These are phyloP conservation scores for Oncorhynchus kisutch DNA, from an alignment of 2,113 vertebrate genomes.

Conservation along the genomic window DNA sequence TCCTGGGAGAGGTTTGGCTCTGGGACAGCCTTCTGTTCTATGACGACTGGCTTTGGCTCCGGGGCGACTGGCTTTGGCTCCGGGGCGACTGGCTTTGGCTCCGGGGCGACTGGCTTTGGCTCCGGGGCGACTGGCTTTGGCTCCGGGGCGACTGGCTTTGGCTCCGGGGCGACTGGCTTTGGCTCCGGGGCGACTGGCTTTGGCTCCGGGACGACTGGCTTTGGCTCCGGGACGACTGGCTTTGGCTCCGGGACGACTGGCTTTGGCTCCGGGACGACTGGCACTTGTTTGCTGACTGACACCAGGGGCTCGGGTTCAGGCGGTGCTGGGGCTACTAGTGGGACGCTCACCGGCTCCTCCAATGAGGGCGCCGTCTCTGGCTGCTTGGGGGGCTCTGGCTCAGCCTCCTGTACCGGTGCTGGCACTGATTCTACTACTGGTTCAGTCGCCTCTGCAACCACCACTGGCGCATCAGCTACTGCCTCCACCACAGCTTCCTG, in stretches of 20 bases:
- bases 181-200: too few relatives aligned
- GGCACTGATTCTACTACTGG: conserved; percentile 30
- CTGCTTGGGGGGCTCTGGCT: conserved; percentile 5
- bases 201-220: conserved; percentile 29
- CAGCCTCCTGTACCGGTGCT: conserved; percentile 4
- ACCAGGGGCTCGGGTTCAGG: conserved; percentile 24
- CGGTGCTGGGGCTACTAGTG: not conserved
- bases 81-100: too few relatives aligned
- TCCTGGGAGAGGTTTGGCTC: too few relatives aligned
- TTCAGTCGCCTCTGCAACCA: not conserved
- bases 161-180: too few relatives aligned
- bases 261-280: not conserved
- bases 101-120: too few relatives aligned
- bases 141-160: too few relatives aligned
- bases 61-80: too few relatives aligned
- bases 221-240: not conserved
- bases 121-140: too few relatives aligned
- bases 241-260: not conserved
- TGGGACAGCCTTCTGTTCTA: not conserved
- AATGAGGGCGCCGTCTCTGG: not conserved
- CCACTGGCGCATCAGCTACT: conserved; percentile 22
- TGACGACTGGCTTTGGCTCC: not conserved
- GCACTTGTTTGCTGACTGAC: not conserved
- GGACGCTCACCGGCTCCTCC: not conserved
- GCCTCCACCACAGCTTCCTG: not conserved